Conservation (phyloP, 2,888 invertebrate species). For the Caenorhabditis becei region DNA sequence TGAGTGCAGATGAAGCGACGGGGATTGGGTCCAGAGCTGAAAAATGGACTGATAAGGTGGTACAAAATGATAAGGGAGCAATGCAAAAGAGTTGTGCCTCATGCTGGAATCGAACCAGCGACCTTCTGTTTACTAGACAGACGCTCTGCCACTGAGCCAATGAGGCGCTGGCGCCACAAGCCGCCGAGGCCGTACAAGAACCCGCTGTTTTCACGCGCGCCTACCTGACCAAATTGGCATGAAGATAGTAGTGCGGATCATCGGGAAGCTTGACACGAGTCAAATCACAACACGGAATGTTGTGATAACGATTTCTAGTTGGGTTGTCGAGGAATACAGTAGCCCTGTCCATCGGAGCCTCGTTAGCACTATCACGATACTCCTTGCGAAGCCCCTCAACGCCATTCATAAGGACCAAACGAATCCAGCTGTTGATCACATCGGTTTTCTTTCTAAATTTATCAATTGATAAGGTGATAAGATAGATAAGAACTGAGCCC, state of each 20-base stretch:
- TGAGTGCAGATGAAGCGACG: conserved; percentile 70
- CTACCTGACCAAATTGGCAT: conserved; percentile 68
- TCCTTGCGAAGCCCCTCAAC: conserved; percentile 32
- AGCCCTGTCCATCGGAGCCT: conserved; percentile 28
- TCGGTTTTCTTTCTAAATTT: conserved; percentile 23
- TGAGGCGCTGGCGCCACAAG: too few relatives aligned
- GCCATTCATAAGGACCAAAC: conserved; percentile 14
- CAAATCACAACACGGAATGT: conserved; percentile 63
- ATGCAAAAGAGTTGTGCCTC: conserved; percentile 69
- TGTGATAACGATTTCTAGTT: conserved; percentile 38
- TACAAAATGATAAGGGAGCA: too few relatives aligned
- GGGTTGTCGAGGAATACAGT: conserved; percentile 36
- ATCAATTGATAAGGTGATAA: too few relatives aligned
- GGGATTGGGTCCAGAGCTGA: conserved; percentile 31
- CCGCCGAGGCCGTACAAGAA: too few relatives aligned
- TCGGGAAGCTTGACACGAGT: conserved; percentile 52
- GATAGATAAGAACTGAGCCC: too few relatives aligned
- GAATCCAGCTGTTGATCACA: conserved; percentile 24
- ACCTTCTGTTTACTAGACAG: conserved; percentile 81
- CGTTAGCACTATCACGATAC: conserved; percentile 26
- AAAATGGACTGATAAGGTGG: too few relatives aligned
- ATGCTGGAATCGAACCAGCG: conserved; percentile 81
- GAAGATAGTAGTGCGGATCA: conserved; percentile 63
- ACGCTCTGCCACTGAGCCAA: conserved; percentile 81
- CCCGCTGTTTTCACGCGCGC: too few relatives aligned